Percentiles rank a stretch among this genome's conserved stretches.
phyloP scores from a whole-genome alignment of 1,140 invertebrate genomes.

The Temnothorax curvispinosus region DNA sequence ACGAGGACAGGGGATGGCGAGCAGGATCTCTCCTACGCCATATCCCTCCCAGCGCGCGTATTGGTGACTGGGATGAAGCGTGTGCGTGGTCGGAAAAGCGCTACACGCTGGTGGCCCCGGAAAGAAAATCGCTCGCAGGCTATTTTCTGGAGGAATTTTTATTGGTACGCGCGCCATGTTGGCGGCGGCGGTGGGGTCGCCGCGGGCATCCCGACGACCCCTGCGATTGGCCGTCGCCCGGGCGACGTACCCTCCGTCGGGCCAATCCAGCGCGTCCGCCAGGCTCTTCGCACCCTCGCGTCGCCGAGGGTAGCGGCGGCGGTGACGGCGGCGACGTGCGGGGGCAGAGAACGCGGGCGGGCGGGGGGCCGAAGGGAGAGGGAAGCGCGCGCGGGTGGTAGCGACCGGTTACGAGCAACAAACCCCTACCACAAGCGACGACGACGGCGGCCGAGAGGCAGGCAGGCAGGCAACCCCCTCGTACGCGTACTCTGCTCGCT shows the following conservation, averaged over 20 bases:
- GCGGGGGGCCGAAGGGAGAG: neutral
- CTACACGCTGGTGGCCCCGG: constrained; percentile 62
- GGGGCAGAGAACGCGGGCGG: constrained; percentile 23
- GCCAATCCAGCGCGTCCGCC: constrained; percentile 74
- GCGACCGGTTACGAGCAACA: constrained; percentile 63
- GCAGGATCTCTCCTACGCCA: constrained; percentile 31
- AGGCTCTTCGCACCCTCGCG: constrained; percentile 34
- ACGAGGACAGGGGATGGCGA: constrained; percentile 26
- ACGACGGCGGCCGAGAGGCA: constrained; percentile 44
- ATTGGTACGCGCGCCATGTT: constrained; percentile 84
- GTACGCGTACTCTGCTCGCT: constrained; percentile 66
- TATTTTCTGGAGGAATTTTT: constrained; percentile 85
- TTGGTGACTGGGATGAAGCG: constrained; percentile 58
- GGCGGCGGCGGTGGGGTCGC: constrained; percentile 58
- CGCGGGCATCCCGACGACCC: constrained; percentile 4
- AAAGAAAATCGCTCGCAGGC: constrained; percentile 84
- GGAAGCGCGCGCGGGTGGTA: neutral
- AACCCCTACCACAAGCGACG: constrained; percentile 61
- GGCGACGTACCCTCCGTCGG: constrained; percentile 77
- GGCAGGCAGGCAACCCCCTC: constrained; percentile 63
- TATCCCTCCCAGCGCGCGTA: constrained; percentile 48
- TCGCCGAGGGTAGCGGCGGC: constrained; percentile 18
- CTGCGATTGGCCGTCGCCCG: constrained; percentile 79
- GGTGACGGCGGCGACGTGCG: constrained; percentile 21
- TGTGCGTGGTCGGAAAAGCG: constrained; percentile 68